Evolutionary conservation across 2,888 invertebrate genomes (phyloP).

Genomic region (Luperina nickerlii): DNA sequence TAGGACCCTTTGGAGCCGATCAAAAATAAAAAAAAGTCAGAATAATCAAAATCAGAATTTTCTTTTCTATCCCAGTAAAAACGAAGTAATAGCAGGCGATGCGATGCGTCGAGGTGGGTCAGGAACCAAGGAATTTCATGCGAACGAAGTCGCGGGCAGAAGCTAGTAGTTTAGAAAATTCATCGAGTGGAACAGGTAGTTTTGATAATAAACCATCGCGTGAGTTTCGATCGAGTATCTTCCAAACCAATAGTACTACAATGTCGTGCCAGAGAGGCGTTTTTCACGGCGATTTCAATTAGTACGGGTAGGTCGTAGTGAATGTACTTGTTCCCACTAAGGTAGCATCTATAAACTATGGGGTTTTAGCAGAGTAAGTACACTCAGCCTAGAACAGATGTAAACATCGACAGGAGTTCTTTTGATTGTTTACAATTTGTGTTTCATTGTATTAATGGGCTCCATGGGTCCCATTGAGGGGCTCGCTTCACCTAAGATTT

Average conservation of each 20-base stretch:
- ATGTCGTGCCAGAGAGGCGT: slow-evolving; percentile 60
- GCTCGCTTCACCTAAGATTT: too few species aligned
- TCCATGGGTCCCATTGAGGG: too few species aligned
- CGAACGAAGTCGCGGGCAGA: too few species aligned
- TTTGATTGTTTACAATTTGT: neutral
- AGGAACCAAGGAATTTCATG: too few species aligned
- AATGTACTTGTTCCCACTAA: slow-evolving; percentile 59
- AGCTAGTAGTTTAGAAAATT: too few species aligned
- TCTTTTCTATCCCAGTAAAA: too few species aligned
- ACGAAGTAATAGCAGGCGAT: too few species aligned
- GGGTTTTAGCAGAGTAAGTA: slow-evolving; percentile 17
- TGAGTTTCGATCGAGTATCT: slow-evolving; percentile 39
- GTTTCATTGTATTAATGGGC: neutral
- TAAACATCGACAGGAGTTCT: neutral
- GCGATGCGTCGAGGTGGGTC: too few species aligned
- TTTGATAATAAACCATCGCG: neutral
- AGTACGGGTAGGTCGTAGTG: slow-evolving; percentile 60
- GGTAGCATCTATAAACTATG: slow-evolving; percentile 40
- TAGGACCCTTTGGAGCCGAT: too few species aligned
- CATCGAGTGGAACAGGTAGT: neutral
- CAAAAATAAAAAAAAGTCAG: too few species aligned
- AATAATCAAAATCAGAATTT: too few species aligned
- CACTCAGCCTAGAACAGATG: neutral
- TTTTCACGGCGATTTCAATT: slow-evolving; percentile 71
- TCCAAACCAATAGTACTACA: slow-evolving; percentile 30